phyloP scores from a whole-genome alignment of 92 coral and sea anemone species.

The Diadumene lineata region DNA sequence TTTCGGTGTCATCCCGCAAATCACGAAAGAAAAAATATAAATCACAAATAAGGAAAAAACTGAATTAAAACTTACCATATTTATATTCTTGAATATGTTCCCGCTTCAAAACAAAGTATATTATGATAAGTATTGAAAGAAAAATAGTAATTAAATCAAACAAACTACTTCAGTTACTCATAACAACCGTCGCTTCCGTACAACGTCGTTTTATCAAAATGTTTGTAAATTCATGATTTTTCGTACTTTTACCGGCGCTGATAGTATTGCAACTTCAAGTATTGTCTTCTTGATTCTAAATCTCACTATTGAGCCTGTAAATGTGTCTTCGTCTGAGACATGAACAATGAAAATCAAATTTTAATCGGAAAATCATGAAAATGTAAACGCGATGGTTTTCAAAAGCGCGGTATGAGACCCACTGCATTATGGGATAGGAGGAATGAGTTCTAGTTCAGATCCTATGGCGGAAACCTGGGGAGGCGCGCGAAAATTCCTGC shows the following conservation, averaged over 20 bases:
- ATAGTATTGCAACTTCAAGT: neutral
- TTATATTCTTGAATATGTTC: neutral
- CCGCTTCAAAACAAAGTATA: neutral
- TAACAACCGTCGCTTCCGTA: constrained; percentile 4
- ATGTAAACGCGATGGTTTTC: neutral
- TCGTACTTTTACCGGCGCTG: neutral
- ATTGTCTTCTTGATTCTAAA: neutral
- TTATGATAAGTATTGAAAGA: neutral
- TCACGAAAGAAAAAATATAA: too few species aligned
- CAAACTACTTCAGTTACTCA: neutral
- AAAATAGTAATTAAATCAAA: constrained; percentile 1
- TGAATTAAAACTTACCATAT: constrained; percentile 3
- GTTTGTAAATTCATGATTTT: neutral
- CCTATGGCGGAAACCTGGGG: constrained; percentile 15
- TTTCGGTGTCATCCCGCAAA: too few species aligned
- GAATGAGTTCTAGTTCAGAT: constrained; percentile 4
- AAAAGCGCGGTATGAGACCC: constrained; percentile 21
- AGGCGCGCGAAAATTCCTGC: constrained; percentile 35
- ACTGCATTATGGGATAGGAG: constrained; percentile 14
- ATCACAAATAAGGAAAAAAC: neutral
- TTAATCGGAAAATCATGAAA: neutral
- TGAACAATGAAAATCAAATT: neutral
- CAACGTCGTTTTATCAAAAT: neutral
- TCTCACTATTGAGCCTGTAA: neutral
- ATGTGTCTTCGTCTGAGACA: neutral